Evolutionary conservation across 1,140 invertebrate genomes (phyloP).

Genomic region (Drosophila azteca): DNA sequence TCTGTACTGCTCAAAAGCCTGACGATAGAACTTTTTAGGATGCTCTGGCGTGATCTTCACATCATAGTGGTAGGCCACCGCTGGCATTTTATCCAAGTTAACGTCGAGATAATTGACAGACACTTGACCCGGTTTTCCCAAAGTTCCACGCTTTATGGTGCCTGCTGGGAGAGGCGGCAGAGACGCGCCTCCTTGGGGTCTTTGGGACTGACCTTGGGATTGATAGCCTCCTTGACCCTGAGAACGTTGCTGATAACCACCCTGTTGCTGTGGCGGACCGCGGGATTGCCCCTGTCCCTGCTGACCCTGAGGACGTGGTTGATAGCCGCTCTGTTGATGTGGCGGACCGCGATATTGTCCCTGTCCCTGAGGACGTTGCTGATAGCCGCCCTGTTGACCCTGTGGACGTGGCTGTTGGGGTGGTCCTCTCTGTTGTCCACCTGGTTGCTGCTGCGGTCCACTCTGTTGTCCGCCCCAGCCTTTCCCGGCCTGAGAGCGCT

Average conservation of each 20-base stretch:
- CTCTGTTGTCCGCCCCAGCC: slow-evolving; percentile 23
- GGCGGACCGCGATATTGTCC: slow-evolving; percentile 2
- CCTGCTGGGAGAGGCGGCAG: slow-evolving; percentile 18
- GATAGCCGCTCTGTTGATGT: slow-evolving; percentile 11
- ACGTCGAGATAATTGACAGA: slow-evolving; percentile 86
- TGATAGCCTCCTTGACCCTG: slow-evolving; percentile 19
- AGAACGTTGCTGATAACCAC: slow-evolving; percentile 2
- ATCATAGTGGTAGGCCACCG: slow-evolving; percentile 85
- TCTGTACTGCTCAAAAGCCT: slow-evolving; percentile 68
- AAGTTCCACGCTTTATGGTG: slow-evolving; percentile 77
- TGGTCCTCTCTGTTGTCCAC: no score
- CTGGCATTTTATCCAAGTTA: slow-evolving; percentile 83
- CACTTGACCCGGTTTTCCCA: slow-evolving; percentile 84
- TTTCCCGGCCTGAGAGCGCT: slow-evolving; percentile 2
- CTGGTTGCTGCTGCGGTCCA: no score
- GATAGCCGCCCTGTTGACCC: slow-evolving; percentile 4
- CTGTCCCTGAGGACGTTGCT: not conserved
- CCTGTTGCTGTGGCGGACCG: slow-evolving; percentile 7
- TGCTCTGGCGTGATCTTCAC: slow-evolving; percentile 84
- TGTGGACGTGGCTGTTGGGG: not conserved
- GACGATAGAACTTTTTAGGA: slow-evolving; percentile 84
- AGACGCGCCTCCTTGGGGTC: slow-evolving; percentile 16
- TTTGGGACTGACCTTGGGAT: slow-evolving; percentile 7
- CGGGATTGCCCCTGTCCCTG: slow-evolving; percentile 18
- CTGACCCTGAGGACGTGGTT: slow-evolving; percentile 7